phyloP scores from a whole-genome alignment of 2,797 vertebrate genomes.

The Sarcophilus harrisii region DNA sequence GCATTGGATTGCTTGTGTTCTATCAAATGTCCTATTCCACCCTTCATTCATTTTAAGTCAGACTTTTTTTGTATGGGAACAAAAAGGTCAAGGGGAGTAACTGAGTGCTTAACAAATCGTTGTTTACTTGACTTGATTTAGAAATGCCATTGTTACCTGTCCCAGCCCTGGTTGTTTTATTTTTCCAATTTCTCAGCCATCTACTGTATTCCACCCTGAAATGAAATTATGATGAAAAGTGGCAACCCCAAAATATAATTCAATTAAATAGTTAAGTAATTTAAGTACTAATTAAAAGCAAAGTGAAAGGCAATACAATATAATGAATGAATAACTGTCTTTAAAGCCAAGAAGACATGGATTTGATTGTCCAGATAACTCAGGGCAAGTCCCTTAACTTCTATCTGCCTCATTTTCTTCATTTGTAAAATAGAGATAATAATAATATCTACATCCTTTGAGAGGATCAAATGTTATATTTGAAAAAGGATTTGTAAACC shows the following conservation, averaged over 20 bases:
- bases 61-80: constrained; percentile 7
- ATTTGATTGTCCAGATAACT: neutral
- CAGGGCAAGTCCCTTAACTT: neutral
- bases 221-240: neutral
- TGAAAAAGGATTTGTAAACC: neutral
- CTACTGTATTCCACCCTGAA: neutral
- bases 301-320: neutral
- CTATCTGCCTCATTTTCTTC: neutral
- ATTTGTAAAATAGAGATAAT: neutral
- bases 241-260: neutral
- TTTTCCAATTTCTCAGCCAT: neutral
- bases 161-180: neutral
- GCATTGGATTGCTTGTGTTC: neutral
- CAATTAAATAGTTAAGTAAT: neutral
- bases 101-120: neutral
- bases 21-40: neutral
- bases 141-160: neutral
- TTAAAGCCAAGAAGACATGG: neutral
- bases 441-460: neutral
- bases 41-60: neutral
- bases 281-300: neutral
- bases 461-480: neutral
- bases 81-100: neutral
- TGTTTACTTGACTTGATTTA: neutral
- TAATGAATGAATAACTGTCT: neutral